A percentile compares a stretch with the other conserved stretches of the same genome.
These are phyloP conservation scores for Trypoxylus dichotomus DNA, from an alignment of 1,140 invertebrate species.

Conservation along the genomic window DNA sequence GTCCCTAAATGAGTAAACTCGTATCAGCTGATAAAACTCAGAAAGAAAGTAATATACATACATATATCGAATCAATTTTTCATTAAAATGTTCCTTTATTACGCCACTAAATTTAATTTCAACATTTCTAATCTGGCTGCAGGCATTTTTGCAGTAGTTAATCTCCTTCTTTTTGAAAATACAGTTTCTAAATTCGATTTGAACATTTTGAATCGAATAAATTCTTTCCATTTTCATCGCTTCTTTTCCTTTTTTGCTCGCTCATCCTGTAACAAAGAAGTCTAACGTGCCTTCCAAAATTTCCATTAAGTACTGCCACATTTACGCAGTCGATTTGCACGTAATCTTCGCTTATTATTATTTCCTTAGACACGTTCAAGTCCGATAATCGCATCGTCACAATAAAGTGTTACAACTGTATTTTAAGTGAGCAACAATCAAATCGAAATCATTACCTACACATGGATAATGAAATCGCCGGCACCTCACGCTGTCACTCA, in stretches of 20 bases:
- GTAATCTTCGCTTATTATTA: not conserved
- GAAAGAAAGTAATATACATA: too few relatives aligned
- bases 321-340: not conserved
- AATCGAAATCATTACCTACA: constrained; percentile 17
- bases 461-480: constrained; percentile 18
- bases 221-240: not conserved
- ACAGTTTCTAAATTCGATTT: too few relatives aligned
- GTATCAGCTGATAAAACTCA: too few relatives aligned
- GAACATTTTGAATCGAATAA: too few relatives aligned
- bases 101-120: too few relatives aligned
- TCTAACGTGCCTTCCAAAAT: not conserved
- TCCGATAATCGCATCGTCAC: not conserved
- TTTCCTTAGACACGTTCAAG: not conserved
- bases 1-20: too few relatives aligned
- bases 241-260: not conserved
- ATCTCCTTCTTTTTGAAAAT: too few relatives aligned
- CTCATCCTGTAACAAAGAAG: not conserved
- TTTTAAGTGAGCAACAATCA: not conserved
- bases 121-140: too few relatives aligned
- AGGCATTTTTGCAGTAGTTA: too few relatives aligned
- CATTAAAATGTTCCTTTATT: too few relatives aligned
- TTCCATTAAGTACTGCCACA: not conserved
- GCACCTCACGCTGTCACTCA: constrained; percentile 11
- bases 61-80: too few relatives aligned
- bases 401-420: not conserved